Evolutionary conservation across 2,888 invertebrate genomes (phyloP), one percentile per base, ranked within the genome.

Genomic region (Philereme vetulata): DNA sequence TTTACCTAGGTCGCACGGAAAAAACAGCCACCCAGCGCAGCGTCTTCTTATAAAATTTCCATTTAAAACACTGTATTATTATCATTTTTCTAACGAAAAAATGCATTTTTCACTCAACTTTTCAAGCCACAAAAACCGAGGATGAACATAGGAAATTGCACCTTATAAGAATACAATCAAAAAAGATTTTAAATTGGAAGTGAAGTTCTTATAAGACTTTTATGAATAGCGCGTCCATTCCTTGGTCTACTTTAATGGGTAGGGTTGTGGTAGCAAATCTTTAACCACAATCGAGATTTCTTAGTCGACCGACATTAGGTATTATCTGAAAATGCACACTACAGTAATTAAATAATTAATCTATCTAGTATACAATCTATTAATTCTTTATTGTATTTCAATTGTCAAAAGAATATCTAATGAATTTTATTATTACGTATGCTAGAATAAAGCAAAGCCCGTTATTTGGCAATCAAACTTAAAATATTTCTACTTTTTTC

Each of bases 11-110:
- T 64, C 8, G n/a, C 8, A 60, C 72, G 76, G 85, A 89, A 89
- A 87, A 87, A 65, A 77, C 91, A 85, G 82, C 90, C 91, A 83
- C 80, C 79, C 80, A 66, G 79, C 76, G 64, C 84, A 67, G 72
- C 74, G 80, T 74, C 85, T 61, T 78, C 83, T 85, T 88, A 87
- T 91, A 92, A 92, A 91, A 91, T 89, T 92, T 91, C 92, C 91
- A 83, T 86, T 88, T 91, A 90, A 92, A 92, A 91, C 83, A 81
- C 77, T 77, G 79, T 78, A 83, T 89, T 88, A 89, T 89, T 90
- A 91, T 91, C 91, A 80, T 92, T 92, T 92, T 92, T 91, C 86
- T 88, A 84, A 82, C 80, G 74, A 86, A 91, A 87, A 91, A 90
- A 87, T 84, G 72, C 77, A 77, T 78, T 81, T 78, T 76, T 76